Percentiles rank a stretch among this genome's conserved stretches.
Evolutionary conservation across 2,888 invertebrate genomes (phyloP).

Genomic region (Callyntrura guangdongensis): DNA sequence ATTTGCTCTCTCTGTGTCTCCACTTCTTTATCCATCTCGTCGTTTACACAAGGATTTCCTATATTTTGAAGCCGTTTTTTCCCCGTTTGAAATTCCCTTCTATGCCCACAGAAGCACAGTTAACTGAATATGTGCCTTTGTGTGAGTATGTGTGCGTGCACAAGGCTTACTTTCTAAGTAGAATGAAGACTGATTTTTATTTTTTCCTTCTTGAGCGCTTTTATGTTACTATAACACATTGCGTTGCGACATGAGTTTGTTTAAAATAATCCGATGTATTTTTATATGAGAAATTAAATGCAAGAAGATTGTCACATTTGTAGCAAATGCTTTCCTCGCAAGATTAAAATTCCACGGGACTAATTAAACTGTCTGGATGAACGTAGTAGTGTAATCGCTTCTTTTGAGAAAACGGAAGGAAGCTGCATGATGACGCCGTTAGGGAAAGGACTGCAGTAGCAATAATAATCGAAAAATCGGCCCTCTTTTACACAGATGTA

Average conservation of each 20-base stretch:
- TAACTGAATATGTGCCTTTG: neutral
- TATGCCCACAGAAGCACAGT: neutral
- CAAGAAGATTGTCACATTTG: conserved; percentile 62
- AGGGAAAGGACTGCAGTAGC: conserved; percentile 24
- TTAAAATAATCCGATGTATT: conserved; percentile 45
- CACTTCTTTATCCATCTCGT: conserved; percentile 55
- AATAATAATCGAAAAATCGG: conserved; percentile 6
- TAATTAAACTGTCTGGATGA: conserved; percentile 67
- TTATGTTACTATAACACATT: conserved; percentile 37
- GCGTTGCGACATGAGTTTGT: conserved; percentile 53
- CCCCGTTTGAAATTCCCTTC: conserved; percentile 31
- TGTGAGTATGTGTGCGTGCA: neutral
- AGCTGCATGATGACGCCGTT: neutral
- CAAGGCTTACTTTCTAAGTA: neutral
- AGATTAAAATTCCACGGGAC: conserved; percentile 69
- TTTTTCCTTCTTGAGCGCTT: neutral
- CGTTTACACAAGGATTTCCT: conserved; percentile 66
- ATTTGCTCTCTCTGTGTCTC: conserved; percentile 69
- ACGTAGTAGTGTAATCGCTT: neutral
- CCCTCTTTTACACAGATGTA: neutral
- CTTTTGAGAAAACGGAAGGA: neutral
- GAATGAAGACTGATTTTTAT: conserved; percentile 2
- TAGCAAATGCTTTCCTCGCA: conserved; percentile 48
- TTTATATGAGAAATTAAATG: conserved; percentile 49
- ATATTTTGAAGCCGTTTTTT: conserved; percentile 35